Conservation (phyloP, 2,797 vertebrate genomes). For the Sarcoramphus papa region DNA sequence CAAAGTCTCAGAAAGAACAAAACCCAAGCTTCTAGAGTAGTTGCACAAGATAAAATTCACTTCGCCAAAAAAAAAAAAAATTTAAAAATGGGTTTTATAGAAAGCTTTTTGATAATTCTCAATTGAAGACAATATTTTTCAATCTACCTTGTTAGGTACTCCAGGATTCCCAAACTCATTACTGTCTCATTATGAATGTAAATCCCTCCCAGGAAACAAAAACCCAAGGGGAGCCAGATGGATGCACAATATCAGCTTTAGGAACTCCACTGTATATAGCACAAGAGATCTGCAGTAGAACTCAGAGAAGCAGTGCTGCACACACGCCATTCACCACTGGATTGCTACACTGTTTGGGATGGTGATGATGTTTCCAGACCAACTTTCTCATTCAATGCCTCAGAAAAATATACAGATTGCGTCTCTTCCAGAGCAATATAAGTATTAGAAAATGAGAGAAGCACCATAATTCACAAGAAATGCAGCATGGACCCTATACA, state of each 20-base stretch:
- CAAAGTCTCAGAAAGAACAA: slow-evolving; percentile 37
- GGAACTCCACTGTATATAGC: slow-evolving; percentile 41
- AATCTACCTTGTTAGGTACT: slow-evolving; percentile 23
- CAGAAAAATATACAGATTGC: slow-evolving; percentile 61
- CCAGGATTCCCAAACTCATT: slow-evolving; percentile 20
- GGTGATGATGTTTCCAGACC: slow-evolving; percentile 53
- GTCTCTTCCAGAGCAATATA: slow-evolving; percentile 53
- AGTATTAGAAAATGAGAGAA: slow-evolving; percentile 70
- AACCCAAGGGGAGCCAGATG: slow-evolving; percentile 34
- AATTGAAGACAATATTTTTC: neutral
- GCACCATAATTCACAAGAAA: slow-evolving; percentile 73
- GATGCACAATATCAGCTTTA: slow-evolving; percentile 31
- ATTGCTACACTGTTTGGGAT: slow-evolving; percentile 50
- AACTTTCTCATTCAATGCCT: slow-evolving; percentile 50
- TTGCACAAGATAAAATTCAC: slow-evolving; percentile 8
- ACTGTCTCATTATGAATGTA: slow-evolving; percentile 14
- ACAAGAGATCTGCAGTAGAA: slow-evolving; percentile 28
- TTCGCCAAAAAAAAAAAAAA: neutral
- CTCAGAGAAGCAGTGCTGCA: slow-evolving; percentile 41
- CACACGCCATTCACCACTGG: slow-evolving; percentile 36
- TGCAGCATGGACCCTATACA: slow-evolving; percentile 61
- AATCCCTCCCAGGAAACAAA: slow-evolving; percentile 42
- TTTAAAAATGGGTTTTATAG: neutral
- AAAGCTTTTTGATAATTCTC: slow-evolving; percentile 31
- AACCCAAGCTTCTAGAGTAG: slow-evolving; percentile 37